Conservation (phyloP, 2,888 invertebrate species). For the Drosophila dives region DNA sequence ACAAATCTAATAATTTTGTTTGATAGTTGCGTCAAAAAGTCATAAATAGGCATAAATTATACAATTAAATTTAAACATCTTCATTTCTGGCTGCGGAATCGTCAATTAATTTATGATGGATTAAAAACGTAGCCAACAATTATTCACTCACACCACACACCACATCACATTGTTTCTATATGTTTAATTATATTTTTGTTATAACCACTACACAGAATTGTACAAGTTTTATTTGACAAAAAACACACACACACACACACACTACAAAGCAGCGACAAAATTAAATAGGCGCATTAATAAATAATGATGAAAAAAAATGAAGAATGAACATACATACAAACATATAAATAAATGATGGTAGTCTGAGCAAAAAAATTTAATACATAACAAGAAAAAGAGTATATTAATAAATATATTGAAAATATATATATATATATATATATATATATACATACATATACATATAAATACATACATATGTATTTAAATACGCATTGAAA, state of each 20-base stretch:
- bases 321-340: conserved; percentile 36
- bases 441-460: conserved; percentile 4
- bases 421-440: conserved; percentile 30
- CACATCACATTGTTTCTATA: conserved; percentile 61
- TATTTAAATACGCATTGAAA: conserved; percentile 24
- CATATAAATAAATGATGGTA: conserved; percentile 71
- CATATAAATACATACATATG: conserved; percentile 21
- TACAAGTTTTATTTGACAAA: conserved; percentile 21
- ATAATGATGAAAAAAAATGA: conserved; percentile 31
- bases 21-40: conserved; percentile 77
- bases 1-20: conserved; percentile 57
- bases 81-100: conserved; percentile 25
- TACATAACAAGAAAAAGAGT: conserved; percentile 30
- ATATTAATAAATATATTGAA: conserved; percentile 40
- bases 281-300: conserved; percentile 60
- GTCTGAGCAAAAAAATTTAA: conserved; percentile 65
- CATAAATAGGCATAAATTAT: conserved; percentile 71
- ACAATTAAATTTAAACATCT: conserved; percentile 47
- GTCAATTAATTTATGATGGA: background rate
- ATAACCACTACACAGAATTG: conserved; percentile 24
- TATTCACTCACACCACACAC: conserved; percentile 57
- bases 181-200: conserved; percentile 42
- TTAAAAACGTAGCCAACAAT: conserved; percentile 21
- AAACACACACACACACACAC: conserved; percentile 21
- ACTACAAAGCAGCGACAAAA: conserved; percentile 26